A percentile compares a stretch with the other conserved stretches of the same genome.
Conservation (phyloP, 2,888 invertebrate species). For the Callosobruchus maculatus region DNA sequence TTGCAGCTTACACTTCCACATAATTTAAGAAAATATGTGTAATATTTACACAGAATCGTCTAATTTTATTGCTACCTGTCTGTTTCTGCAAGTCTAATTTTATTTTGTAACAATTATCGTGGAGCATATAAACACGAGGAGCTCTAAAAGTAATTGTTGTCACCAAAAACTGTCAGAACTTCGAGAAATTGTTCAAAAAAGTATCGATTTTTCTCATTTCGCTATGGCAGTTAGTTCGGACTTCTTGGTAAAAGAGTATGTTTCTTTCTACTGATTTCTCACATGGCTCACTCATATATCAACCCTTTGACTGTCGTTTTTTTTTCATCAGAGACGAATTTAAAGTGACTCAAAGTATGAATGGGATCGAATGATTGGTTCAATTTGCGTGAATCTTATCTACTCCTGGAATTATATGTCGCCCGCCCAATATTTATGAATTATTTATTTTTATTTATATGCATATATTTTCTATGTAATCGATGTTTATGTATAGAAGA, state of each 20-base stretch:
- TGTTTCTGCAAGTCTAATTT: no score
- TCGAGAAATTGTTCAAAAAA: no score
- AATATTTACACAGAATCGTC: not conserved
- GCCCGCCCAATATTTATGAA: constrained; percentile 15
- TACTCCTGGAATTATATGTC: constrained; percentile 26
- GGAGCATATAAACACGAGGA: no score
- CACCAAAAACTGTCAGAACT: no score
- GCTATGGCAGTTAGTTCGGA: no score
- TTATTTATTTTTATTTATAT: constrained; percentile 22
- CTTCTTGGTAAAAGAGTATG: not conserved
- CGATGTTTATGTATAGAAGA: not conserved
- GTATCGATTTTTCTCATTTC: no score
- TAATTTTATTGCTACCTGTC: no score
- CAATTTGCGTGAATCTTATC: constrained; percentile 15
- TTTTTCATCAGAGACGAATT: constrained; percentile 15
- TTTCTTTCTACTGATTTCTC: not conserved
- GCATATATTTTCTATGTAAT: constrained; percentile 12
- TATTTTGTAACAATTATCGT: no score
- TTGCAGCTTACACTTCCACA: no score
- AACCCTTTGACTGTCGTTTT: constrained; percentile 8
- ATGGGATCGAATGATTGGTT: constrained; percentile 28
- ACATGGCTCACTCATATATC: constrained; percentile 5
- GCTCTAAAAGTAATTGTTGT: no score
- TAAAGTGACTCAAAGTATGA: constrained; percentile 24
- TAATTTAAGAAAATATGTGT: not conserved